phyloP scores from a whole-genome alignment of 2,888 invertebrate species.

The Chymomyza procnemis region DNA sequence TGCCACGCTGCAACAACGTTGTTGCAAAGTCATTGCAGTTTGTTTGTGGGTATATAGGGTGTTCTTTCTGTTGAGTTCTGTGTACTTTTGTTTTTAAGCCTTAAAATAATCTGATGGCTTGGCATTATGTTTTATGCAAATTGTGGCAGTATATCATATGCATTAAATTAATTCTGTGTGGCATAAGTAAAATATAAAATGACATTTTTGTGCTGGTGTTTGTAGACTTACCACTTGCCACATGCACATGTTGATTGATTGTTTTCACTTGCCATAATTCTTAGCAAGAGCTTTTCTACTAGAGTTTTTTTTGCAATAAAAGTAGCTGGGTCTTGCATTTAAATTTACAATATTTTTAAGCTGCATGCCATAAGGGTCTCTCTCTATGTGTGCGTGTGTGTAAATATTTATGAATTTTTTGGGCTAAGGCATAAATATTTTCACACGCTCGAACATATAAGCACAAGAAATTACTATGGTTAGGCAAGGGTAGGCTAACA shows the following conservation, averaged over 20 bases:
- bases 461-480: not conserved
- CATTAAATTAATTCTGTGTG: conserved; percentile 62
- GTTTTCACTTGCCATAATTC: conserved; percentile 55
- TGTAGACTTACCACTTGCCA: conserved; percentile 27
- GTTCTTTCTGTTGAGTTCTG: too few species aligned
- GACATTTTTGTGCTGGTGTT: not conserved
- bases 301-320: not conserved
- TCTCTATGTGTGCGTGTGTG: not conserved
- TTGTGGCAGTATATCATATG: conserved; percentile 59
- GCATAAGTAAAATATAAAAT: not conserved
- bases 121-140: conserved; percentile 47
- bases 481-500: not conserved
- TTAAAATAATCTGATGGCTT: conserved; percentile 37
- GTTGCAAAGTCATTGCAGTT: conserved; percentile 13
- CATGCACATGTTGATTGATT: conserved; percentile 57
- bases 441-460: conserved; percentile 42
- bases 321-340: conserved; percentile 63
- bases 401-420: conserved; percentile 51
- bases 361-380: conserved; percentile 41
- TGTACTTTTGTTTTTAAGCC: not conserved
- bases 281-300: conserved; percentile 37
- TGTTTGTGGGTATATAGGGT: not conserved
- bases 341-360: conserved; percentile 70
- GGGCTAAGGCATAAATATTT: conserved; percentile 61
- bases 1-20: conserved; percentile 11